phyloP scores from a whole-genome alignment of 2,113 vertebrate genomes.

The Paralichthys olivaceus region DNA sequence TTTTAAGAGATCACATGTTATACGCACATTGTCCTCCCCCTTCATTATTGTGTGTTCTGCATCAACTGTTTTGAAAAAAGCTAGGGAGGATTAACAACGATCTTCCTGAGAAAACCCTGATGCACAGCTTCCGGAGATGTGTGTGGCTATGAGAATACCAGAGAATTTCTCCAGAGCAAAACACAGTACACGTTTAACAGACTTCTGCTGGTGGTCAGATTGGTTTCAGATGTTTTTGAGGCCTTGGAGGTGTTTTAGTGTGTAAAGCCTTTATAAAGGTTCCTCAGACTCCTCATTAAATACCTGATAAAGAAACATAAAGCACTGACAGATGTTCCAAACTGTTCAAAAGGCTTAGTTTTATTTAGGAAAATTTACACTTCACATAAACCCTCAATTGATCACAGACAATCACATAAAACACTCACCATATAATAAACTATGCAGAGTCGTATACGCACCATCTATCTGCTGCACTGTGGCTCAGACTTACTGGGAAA shows the following conservation, averaged over 20 bases:
- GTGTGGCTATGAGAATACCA: constrained; percentile 46
- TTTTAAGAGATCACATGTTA: neutral
- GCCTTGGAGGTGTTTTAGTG: neutral
- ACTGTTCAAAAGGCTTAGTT: neutral
- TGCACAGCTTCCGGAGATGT: no score
- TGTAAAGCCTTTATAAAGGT: neutral
- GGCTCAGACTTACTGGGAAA: neutral
- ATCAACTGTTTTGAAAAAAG: neutral
- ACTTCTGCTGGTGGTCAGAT: neutral
- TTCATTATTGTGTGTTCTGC: neutral
- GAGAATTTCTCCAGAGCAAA: constrained; percentile 66
- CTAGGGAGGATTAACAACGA: neutral
- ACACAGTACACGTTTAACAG: constrained; percentile 6
- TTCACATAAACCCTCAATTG: neutral
- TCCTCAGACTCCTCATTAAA: neutral
- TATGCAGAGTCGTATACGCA: no score
- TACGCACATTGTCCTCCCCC: no score
- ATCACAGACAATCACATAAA: neutral
- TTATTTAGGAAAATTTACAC: neutral
- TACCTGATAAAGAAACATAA: neutral
- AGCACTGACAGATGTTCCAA: neutral
- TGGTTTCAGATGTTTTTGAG: constrained; percentile 5
- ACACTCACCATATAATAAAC: neutral
- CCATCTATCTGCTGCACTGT: neutral
- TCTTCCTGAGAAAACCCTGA: neutral